Conservation (phyloP, 2,888 invertebrate genomes). For the Marasmarcha lunaedactyla region DNA sequence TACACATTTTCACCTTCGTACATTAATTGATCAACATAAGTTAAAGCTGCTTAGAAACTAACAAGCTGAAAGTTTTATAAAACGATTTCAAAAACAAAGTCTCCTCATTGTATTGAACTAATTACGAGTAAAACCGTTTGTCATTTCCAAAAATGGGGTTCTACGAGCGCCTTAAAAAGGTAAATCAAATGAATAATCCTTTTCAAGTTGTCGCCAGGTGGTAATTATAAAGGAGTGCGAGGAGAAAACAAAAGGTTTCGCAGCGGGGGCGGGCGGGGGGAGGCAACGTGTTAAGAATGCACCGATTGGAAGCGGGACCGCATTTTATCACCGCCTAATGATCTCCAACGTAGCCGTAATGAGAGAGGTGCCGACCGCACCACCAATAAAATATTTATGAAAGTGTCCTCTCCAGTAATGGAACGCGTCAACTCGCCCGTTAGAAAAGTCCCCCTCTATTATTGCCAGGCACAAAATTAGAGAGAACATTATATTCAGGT, state of each 20-base stretch:
- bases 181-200: conserved; percentile 1
- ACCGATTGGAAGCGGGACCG: conserved; percentile 35
- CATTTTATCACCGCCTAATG: conserved; percentile 63
- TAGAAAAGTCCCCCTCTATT: conserved; percentile 35
- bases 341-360: conserved; percentile 48
- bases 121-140: not conserved
- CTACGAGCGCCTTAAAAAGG: not conserved
- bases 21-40: no score
- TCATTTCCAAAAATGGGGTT: not conserved
- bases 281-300: conserved; percentile 35
- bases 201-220: conserved; percentile 2
- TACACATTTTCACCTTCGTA: no score
- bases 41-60: no score
- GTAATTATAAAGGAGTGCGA: conserved; percentile 34
- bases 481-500: conserved; percentile 11
- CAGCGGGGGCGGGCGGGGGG: conserved; percentile 3
- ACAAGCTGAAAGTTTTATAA: no score
- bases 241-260: conserved; percentile 36
- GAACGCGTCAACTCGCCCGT: conserved; percentile 40
- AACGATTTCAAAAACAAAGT: no score
- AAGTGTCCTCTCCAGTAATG: conserved; percentile 51
- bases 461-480: conserved; percentile 27
- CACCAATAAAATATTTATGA: conserved; percentile 66
- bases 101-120: not conserved
- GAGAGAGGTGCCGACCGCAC: conserved; percentile 42